Base-by-base conservation (phyloP, 1,140 invertebrate species). In the Orussus abietinus region DNA sequence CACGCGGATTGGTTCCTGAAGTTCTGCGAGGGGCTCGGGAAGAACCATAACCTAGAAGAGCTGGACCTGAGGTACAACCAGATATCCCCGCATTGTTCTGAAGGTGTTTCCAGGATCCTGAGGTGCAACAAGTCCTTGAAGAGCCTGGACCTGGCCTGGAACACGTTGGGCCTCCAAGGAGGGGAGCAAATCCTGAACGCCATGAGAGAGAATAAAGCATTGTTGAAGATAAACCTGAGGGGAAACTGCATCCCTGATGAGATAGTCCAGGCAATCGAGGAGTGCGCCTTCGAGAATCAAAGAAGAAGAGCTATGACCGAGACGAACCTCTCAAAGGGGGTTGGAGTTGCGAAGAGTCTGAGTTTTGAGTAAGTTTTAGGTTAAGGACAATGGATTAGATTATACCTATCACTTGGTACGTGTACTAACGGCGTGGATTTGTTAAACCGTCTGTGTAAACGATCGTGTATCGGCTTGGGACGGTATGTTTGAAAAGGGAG, bases 11-110 rank as follows among this genome's bases (percentile, higher is more conserved):
- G 46, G 5, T 74, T 74, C 48, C 10, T 42, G 0, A 53, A 56
- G 30, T 74, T 75, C 36, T 74, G 69, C 40, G 57, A 69, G 9
- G 64, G 60, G 12, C 30, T 75, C 2, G 45, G 54, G 0, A 50
- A 57, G n/a, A 75, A 74, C 49, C 51, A 63, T 13, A 60, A 53
- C 6, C 37, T 75, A 3, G 66, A 74, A 38, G 57, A 66, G 33
- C 38, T 75, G 0, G 65, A 75, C 44, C 36, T 75, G 4, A 42
- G 67, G 7, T 74, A 74, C 35, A 75, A 75, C 55, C 70, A 74
- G 42, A 60, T 75, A 4, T 59, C 60, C 1, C 57, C 62, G 1
- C 47, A 61, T 9, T 68, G 62, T 19, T 59, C 62, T 0, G 43
- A 59, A 11, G 49, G 57, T 4, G 31, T 75, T 5, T 42, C 50